Conservation (phyloP, 92 coral and sea anemone genomes). For the Bergia puertoricense region DNA sequence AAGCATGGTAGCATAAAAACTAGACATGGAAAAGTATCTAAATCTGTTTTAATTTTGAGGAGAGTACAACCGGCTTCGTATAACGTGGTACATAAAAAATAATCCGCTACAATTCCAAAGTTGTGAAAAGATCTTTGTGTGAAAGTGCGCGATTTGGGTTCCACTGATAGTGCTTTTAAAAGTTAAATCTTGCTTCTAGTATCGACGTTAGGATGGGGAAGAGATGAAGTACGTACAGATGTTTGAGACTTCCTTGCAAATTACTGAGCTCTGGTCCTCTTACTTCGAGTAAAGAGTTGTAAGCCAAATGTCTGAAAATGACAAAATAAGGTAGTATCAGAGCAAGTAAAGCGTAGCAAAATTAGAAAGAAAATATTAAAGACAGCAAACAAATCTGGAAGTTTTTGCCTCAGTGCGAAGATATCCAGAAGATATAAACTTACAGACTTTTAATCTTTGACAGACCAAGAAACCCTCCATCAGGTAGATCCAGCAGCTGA, state of each 20-base stretch:
- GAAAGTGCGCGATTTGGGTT: neutral
- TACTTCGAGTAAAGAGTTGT: constrained; percentile 1
- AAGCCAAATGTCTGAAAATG: neutral
- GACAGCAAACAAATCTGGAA: neutral
- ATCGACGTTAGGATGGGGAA: too few species aligned
- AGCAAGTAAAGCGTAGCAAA: neutral
- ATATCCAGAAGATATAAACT: neutral
- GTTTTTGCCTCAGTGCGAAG: too few species aligned
- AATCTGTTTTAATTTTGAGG: too few species aligned
- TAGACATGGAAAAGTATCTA: too few species aligned
- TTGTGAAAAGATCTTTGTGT: too few species aligned
- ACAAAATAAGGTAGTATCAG: neutral
- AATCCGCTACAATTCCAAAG: too few species aligned
- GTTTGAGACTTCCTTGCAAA: neutral
- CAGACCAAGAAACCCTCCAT: constrained; percentile 2
- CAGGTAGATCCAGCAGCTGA: neutral
- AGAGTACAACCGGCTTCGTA: too few species aligned
- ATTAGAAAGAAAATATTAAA: neutral
- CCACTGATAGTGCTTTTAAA: neutral
- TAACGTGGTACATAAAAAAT: too few species aligned
- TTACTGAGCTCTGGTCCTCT: neutral
- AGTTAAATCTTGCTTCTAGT: neutral
- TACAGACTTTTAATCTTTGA: neutral
- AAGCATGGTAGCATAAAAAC: too few species aligned
- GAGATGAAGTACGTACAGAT: neutral